Percentiles rank a stretch among this genome's conserved stretches.
These are phyloP conservation scores for Macroteleia sp. DNA, from an alignment of 2,888 invertebrate genomes.

Conservation along the genomic window DNA sequence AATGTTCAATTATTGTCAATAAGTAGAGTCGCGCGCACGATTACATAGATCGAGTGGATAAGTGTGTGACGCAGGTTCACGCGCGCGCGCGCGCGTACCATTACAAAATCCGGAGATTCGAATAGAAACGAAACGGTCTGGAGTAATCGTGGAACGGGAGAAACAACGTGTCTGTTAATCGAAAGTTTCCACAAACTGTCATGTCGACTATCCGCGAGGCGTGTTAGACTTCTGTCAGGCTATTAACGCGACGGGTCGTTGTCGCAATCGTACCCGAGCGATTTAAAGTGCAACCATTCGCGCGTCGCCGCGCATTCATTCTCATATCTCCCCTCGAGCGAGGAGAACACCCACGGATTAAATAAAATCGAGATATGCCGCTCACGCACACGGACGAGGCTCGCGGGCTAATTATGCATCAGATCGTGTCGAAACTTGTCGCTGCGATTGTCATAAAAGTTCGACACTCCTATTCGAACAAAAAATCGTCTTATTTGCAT, in stretches of 20 bases:
- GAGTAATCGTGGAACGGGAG: slow-evolving; percentile 60
- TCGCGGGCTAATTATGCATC: slow-evolving; percentile 51
- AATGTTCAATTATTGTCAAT: slow-evolving; percentile 33
- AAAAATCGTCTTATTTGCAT: slow-evolving; percentile 18
- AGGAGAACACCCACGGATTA: slow-evolving; percentile 63
- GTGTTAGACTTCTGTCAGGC: slow-evolving; percentile 65
- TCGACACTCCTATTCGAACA: slow-evolving; percentile 10
- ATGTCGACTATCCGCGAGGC: slow-evolving; percentile 64
- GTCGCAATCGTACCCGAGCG: slow-evolving; percentile 61
- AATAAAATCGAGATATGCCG: slow-evolving; percentile 60
- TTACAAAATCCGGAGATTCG: slow-evolving; percentile 53
- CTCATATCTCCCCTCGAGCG: slow-evolving; percentile 55
- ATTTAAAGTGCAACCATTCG: slow-evolving; percentile 64
- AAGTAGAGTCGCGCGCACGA: slow-evolving; percentile 6
- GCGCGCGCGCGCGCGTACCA: too few relatives aligned
- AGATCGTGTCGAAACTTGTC: slow-evolving; percentile 59
- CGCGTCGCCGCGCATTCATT: slow-evolving; percentile 62
- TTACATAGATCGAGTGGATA: slow-evolving; percentile 35
- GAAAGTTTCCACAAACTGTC: slow-evolving; percentile 67
- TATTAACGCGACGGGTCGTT: slow-evolving; percentile 65
- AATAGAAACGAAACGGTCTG: slow-evolving; percentile 45
- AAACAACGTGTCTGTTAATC: slow-evolving; percentile 66
- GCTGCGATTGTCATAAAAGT: slow-evolving; percentile 51
- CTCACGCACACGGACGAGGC: slow-evolving; percentile 56
- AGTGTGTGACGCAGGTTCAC: too few relatives aligned